These are phyloP conservation scores for Sula dactylatra DNA, from an alignment of 2,113 vertebrate species.

Conservation along the genomic window DNA sequence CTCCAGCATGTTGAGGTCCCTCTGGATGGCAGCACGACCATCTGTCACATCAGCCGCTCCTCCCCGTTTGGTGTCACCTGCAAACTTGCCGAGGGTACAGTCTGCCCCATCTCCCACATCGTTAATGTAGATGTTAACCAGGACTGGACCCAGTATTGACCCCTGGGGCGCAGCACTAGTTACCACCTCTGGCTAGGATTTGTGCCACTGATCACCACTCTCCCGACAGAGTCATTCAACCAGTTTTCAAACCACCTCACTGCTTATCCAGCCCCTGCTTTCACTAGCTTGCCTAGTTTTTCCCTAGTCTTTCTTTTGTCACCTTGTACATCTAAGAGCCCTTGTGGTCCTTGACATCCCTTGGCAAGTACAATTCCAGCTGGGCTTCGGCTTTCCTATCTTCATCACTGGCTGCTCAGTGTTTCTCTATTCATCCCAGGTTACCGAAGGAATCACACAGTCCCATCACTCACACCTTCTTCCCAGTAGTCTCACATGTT, in stretches of 20 bases:
- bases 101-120: too few species aligned
- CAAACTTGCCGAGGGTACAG: neutral
- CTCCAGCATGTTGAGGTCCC: neutral
- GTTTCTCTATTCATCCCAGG: neutral
- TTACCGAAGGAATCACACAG: neutral
- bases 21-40: neutral
- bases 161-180: neutral
- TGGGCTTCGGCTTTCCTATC: neutral
- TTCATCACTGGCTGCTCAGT: too few species aligned
- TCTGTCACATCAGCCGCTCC: neutral
- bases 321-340: neutral
- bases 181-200: too few species aligned
- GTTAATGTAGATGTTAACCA: neutral
- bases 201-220: too few species aligned
- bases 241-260: neutral
- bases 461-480: neutral
- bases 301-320: neutral
- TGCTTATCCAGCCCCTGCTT: neutral
- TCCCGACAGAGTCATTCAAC: too few species aligned
- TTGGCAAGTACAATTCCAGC: neutral
- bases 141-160: neutral
- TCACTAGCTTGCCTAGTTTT: too few species aligned
- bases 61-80: neutral
- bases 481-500: neutral
- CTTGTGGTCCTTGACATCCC: neutral